These are phyloP conservation scores for Eudyptes chrysolophus DNA, from an alignment of 2,113 vertebrate species.

Conservation along the genomic window DNA sequence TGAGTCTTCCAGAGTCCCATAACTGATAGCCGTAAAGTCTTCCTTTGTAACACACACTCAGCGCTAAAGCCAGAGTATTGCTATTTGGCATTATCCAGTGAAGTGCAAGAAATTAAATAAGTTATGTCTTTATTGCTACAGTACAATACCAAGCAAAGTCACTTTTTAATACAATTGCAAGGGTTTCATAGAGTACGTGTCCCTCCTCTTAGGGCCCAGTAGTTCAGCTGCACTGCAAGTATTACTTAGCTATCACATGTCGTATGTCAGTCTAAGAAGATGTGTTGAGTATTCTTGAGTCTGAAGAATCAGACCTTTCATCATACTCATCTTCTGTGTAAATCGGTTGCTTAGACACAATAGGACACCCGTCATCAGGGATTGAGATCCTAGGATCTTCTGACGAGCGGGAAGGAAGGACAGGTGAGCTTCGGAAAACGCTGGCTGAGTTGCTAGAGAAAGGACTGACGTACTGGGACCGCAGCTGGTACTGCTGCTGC, in stretches of 20 bases:
- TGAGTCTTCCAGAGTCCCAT: constrained; percentile 39
- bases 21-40: constrained; percentile 31
- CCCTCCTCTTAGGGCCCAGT: neutral
- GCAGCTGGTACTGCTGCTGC: constrained; percentile 97
- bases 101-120: constrained; percentile 82
- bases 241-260: neutral
- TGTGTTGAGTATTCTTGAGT: constrained; percentile 91
- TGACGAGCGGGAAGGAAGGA: constrained; percentile 79
- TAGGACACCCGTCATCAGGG: constrained; percentile 85
- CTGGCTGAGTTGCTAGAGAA: constrained; percentile 81
- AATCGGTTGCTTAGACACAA: constrained; percentile 86
- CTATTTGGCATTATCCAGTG: constrained; percentile 82
- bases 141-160: constrained; percentile 73
- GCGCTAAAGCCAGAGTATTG: constrained; percentile 75
- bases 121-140: constrained; percentile 76
- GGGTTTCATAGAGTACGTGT: neutral
- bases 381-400: constrained; percentile 87
- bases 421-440: constrained; percentile 86
- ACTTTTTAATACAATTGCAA: constrained; percentile 47
- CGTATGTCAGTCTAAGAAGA: constrained; percentile 76
- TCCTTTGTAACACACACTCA: constrained; percentile 69
- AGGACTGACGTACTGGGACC: constrained; percentile 92
- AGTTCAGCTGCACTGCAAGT: constrained; percentile 43
- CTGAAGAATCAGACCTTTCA: constrained; percentile 92
- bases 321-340: constrained; percentile 96